These are phyloP conservation scores for Rhopalosiphum nymphaeae DNA, from an alignment of 2,888 invertebrate genomes.

Conservation along the genomic window DNA sequence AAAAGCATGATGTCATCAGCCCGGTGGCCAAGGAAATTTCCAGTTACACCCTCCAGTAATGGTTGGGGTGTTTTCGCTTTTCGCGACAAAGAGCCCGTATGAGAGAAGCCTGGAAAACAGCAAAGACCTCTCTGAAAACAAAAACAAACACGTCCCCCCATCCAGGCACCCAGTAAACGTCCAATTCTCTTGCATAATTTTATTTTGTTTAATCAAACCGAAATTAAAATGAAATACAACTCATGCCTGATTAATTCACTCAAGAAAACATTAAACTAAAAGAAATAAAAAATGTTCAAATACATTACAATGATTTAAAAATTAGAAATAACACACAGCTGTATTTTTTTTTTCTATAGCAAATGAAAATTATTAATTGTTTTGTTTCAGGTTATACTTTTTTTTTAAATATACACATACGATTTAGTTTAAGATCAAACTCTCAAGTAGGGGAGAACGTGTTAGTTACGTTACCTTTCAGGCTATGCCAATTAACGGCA, in stretches of 20 bases:
- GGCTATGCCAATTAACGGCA: neutral
- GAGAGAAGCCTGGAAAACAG: slow-evolving; percentile 87
- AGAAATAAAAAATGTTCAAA: neutral
- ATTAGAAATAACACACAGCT: neutral
- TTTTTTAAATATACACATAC: slow-evolving; percentile 7
- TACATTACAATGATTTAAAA: neutral
- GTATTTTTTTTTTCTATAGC: neutral
- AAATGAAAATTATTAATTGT: neutral
- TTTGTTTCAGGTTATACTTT: neutral
- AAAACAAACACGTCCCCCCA: slow-evolving; percentile 72
- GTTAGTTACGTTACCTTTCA: slow-evolving; percentile 57
- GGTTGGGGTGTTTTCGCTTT: slow-evolving; percentile 83
- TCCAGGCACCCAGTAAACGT: slow-evolving; percentile 60
- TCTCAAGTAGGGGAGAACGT: slow-evolving; percentile 55
- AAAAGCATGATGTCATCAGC: slow-evolving; percentile 81
- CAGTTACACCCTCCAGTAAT: slow-evolving; percentile 78
- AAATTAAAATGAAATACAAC: slow-evolving; percentile 52
- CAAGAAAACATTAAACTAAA: neutral
- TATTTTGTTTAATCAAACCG: slow-evolving; percentile 44
- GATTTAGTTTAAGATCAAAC: slow-evolving; percentile 10
- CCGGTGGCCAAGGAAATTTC: slow-evolving; percentile 68
- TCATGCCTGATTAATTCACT: slow-evolving; percentile 58
- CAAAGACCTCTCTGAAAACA: slow-evolving; percentile 85
- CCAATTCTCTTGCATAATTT: slow-evolving; percentile 49
- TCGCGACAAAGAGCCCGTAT: slow-evolving; percentile 82